Evolutionary conservation across 2,113 vertebrate genomes (phyloP).

Genomic region (Solea senegalensis): DNA sequence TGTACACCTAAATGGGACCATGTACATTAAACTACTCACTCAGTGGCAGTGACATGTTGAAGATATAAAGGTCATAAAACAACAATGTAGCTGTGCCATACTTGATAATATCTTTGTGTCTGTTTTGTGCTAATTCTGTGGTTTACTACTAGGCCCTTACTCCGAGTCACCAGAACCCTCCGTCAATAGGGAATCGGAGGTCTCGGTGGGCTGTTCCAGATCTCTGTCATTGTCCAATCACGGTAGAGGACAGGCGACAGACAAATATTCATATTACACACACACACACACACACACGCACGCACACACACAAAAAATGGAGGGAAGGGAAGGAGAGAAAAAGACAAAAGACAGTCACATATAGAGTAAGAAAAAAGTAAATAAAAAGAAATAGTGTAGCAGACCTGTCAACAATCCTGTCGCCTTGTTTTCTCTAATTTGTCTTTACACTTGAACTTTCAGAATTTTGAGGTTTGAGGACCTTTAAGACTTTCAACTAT

Average conservation of each 20-base stretch:
- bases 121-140: conserved; percentile 47
- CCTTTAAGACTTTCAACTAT: no score
- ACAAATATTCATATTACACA: conserved; percentile 51
- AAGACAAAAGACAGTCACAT: conserved; percentile 82
- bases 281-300: conserved; percentile 43
- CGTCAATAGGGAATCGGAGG: conserved; percentile 89
- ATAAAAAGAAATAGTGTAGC: conserved; percentile 62
- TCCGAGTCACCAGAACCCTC: conserved; percentile 89
- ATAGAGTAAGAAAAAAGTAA: conserved; percentile 72
- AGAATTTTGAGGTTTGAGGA: no score
- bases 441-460: no score
- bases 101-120: not conserved
- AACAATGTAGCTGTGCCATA: not conserved
- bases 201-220: conserved; percentile 90
- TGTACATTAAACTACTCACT: conserved; percentile 7
- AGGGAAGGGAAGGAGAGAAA: conserved; percentile 71
- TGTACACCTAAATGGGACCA: conserved; percentile 6
- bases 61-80: not conserved
- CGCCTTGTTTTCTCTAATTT: no score
- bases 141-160: conserved; percentile 85
- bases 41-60: not conserved
- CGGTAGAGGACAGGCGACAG: conserved; percentile 77
- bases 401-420: conserved; percentile 59
- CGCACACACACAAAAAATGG: conserved; percentile 40
- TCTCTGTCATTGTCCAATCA: conserved; percentile 90